phyloP scores from a whole-genome alignment of 2,797 vertebrate genomes.

The Epinephelus coioides region DNA sequence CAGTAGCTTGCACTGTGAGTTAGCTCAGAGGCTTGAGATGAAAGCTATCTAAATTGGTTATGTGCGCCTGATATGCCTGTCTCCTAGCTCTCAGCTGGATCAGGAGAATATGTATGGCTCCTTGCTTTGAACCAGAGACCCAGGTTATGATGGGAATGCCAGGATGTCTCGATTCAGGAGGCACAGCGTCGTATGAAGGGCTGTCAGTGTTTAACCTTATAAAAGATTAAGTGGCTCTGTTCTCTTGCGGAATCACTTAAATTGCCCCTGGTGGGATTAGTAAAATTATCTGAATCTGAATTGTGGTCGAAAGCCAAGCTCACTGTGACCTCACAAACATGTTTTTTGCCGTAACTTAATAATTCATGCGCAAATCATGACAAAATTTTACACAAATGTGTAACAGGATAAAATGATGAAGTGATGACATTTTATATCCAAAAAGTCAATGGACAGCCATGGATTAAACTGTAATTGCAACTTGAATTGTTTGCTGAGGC shows the following conservation, averaged over 20 bases:
- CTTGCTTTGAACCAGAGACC: constrained; percentile 20
- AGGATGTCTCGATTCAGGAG: constrained; percentile 11
- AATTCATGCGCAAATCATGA: no score
- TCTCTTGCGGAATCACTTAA: background rate
- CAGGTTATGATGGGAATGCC: constrained; percentile 33
- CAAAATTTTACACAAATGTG: no score
- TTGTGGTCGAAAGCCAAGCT: no score
- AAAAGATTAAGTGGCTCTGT: background rate
- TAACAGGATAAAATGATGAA: no score
- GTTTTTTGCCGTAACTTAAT: no score
- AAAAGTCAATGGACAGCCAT: no score
- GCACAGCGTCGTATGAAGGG: background rate
- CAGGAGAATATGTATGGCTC: constrained; percentile 30
- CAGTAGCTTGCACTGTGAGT: constrained; percentile 28
- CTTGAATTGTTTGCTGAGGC: no score
- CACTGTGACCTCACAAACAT: no score
- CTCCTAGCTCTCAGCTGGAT: constrained; percentile 27
- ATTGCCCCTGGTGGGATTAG: no score
- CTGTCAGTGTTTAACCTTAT: background rate
- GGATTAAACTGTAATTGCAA: no score
- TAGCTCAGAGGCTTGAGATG: constrained; percentile 46
- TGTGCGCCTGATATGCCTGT: constrained; percentile 32
- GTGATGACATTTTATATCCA: no score
- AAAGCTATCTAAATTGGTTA: constrained; percentile 62
- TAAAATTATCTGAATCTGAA: no score